Base-by-base conservation (phyloP, 2,888 invertebrate genomes). In the Sisyra nigra region DNA sequence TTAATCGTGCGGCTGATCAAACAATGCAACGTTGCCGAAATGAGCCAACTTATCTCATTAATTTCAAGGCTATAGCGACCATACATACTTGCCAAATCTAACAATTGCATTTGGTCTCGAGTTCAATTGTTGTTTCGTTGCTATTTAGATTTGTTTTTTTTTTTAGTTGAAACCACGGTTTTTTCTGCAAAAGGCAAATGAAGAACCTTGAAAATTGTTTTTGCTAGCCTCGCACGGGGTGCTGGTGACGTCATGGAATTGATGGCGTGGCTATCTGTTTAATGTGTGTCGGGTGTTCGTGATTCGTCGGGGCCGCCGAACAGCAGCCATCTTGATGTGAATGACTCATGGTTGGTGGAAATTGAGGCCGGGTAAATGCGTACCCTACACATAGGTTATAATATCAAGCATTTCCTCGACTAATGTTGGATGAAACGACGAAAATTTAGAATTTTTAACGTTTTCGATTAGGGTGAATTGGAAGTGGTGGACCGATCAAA, bases 301-400 rank as follows among this genome's bases (percentile, higher is more conserved):
- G 55, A 67, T 68, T 67, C 67, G 67, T 55, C 45, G 53, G 52
- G 46, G 52, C 46, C 44, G 40, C 49, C 49, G 50, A 51, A 51
- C 60, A 66, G 70, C 71, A 67, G 74, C 75, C 75, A 75, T 75
- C 69, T 76, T 74, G 70, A 63, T 56, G 60, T 59, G 59, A 69
- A 71, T 74, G 74, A 71, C 67, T 72, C 70, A 71, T 68, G 70
- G 66, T 52, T 66, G 66, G 66, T 66, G 72, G 72, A 74, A 71
- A 71, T 72, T 71, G 66, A 67, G 65, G 66, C 63, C 62, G 68
- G 68, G 63, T 62, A 63, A 62, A 62, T 60, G 57, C 57, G 62
- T 59, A 69, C 70, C 70, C 67, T 69, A 61, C 63, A 65, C 66
- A 66, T 70, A 72, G 71, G 69, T 71, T 69, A 64, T 63, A 68